Percentiles rank a stretch among this genome's conserved stretches.
Evolutionary conservation across 2,888 invertebrate species (phyloP).

Genomic region (Plagodis dolabraria): DNA sequence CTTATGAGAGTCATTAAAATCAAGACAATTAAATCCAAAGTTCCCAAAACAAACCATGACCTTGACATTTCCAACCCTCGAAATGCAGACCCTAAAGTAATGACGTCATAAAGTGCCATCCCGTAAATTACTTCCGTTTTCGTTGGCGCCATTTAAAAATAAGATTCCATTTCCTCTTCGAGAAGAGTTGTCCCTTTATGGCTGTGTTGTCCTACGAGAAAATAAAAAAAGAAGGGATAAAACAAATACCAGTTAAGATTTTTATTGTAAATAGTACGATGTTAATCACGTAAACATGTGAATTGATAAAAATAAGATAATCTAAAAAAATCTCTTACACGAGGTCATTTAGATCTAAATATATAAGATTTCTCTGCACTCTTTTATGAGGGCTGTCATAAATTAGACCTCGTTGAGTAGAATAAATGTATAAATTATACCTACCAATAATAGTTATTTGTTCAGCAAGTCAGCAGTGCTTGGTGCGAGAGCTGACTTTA

Average conservation of each 20-base stretch:
- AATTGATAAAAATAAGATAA: no score
- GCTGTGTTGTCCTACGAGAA: slow-evolving; percentile 5
- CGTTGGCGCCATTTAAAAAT: slow-evolving; percentile 28
- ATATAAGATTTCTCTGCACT: no score
- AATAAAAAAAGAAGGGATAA: neutral
- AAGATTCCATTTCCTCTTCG: slow-evolving; percentile 24
- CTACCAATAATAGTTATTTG: no score
- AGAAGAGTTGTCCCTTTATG: slow-evolving; percentile 18
- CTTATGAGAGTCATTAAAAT: slow-evolving; percentile 19
- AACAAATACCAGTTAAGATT: neutral
- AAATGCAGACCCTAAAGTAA: slow-evolving; percentile 12
- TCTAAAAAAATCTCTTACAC: no score
- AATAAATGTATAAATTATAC: no score
- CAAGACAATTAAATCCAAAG: slow-evolving; percentile 19
- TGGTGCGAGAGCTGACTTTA: no score
- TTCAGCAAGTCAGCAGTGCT: no score
- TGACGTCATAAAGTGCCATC: slow-evolving; percentile 27
- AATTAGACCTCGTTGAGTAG: no score
- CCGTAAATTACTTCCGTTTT: slow-evolving; percentile 30
- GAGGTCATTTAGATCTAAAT: no score
- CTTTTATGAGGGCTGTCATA: no score
- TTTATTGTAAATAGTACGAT: neutral
- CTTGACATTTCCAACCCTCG: slow-evolving; percentile 22
- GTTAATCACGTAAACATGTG: no score
- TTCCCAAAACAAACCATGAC: slow-evolving; percentile 15